These are phyloP conservation scores for Seira sanloemensis DNA, from an alignment of 2,888 invertebrate species.

Conservation along the genomic window DNA sequence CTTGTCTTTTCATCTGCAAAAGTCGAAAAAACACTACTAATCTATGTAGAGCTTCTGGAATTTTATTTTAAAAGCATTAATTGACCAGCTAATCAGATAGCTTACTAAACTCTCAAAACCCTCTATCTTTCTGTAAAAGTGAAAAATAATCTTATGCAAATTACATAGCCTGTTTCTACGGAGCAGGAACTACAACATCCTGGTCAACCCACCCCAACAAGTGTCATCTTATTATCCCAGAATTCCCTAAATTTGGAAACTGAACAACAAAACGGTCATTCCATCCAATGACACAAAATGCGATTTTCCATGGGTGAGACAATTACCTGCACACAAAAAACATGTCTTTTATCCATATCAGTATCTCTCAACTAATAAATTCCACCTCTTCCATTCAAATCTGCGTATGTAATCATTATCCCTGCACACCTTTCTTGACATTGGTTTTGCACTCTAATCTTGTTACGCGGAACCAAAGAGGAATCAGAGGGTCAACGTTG, in stretches of 20 bases:
- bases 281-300: background rate
- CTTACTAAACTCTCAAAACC: too few species aligned
- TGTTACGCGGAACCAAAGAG: conserved; percentile 51
- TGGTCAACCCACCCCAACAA: too few species aligned
- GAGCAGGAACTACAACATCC: too few species aligned
- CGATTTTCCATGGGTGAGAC: background rate
- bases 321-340: background rate
- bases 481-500: conserved; percentile 59
- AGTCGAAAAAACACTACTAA: too few species aligned
- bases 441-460: conserved; percentile 50
- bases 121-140: too few species aligned
- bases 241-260: background rate
- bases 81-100: too few species aligned
- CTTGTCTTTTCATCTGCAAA: too few species aligned
- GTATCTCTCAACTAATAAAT: background rate
- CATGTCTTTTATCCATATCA: conserved; percentile 1
- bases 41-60: too few species aligned
- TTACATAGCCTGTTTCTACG: background rate
- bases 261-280: background rate
- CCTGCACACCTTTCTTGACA: conserved; percentile 51
- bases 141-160: background rate
- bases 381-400: background rate
- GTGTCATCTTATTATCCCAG: background rate
- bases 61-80: too few species aligned
- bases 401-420: conserved; percentile 18